Base-by-base conservation (phyloP, 2,797 vertebrate species). In the Dryobates pubescens region DNA sequence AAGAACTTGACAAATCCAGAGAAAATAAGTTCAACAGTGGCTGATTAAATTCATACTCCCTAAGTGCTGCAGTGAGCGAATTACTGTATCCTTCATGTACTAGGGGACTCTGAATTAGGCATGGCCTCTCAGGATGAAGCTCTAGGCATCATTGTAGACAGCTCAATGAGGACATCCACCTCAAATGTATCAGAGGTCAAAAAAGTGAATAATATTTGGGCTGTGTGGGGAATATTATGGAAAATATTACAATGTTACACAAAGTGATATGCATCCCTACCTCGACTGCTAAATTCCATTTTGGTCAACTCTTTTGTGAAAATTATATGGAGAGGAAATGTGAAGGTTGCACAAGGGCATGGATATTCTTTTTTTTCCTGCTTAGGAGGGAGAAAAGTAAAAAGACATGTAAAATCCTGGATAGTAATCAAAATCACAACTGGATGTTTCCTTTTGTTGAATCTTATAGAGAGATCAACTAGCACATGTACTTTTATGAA, bases 111-210 rank as follows among this genome's bases (percentile, higher is more conserved):
- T 82, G 88, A 94, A 76, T 91, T 92, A 74, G 82, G 64, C 3
- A 5, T 58, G 82, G 45, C 83, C 90, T 94, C 90, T 91, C 76
- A 92, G 89, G 91, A 90, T 75, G 82, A 86, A 90, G 73, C 91
- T 95, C 84, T 90, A 87, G 88, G 75, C 81, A 82, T 90, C 58
- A 8, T 64, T 82, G 30, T 69, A 90, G 91, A 89, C 82, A 88
- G 75, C 62, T 95, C 64, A 89, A 23, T 87, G 78, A 88, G 94
- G 85, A 82, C n/a, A 64, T 86, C 80, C 82, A 58, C 73, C 94
- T 96, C 92, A 95, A 96, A 89, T 64, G 64, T 83, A 91, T 71
- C 91, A 94, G 65, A 96, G 92, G 90, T 96, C 91, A 96, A 87
- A 95, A 93, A 91, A 81, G 8, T 78, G 89, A 96, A 95, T 96